Evolutionary conservation across 2,797 vertebrate genomes (phyloP).

Genomic region (Limnodromus scolopaceus): DNA sequence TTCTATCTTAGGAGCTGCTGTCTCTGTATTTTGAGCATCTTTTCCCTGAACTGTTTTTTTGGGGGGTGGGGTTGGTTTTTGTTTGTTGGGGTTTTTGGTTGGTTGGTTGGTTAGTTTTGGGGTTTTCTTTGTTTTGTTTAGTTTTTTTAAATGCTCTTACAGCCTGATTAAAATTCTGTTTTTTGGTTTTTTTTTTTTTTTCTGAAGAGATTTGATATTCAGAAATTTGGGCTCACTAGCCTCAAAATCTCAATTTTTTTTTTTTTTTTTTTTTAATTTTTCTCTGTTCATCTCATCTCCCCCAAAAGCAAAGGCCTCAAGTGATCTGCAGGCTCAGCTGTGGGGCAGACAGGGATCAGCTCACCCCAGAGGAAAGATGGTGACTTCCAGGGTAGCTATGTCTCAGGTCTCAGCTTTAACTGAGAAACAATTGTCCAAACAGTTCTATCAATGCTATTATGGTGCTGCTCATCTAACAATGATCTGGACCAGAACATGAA

Average conservation of each 20-base stretch:
- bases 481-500: conserved; percentile 53
- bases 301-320: not conserved
- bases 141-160: no score
- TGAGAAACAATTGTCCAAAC: not conserved
- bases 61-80: no score
- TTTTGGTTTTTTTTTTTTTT: not conserved
- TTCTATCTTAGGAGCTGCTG: not conserved
- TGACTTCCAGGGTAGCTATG: not conserved
- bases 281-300: not conserved
- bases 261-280: not conserved
- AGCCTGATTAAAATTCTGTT: not conserved
- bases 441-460: not conserved
- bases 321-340: not conserved
- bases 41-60: not conserved
- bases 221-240: not conserved
- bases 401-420: conserved; percentile 11
- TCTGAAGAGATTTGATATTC: not conserved
- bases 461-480: conserved; percentile 43
- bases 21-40: not conserved
- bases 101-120: no score
- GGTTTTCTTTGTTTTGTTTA: no score
- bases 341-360: not conserved
- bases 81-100: no score
- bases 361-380: not conserved
- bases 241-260: not conserved